These are phyloP conservation scores for Reticulitermes lucifugus DNA, from an alignment of 2,888 invertebrate genomes.

Conservation along the genomic window DNA sequence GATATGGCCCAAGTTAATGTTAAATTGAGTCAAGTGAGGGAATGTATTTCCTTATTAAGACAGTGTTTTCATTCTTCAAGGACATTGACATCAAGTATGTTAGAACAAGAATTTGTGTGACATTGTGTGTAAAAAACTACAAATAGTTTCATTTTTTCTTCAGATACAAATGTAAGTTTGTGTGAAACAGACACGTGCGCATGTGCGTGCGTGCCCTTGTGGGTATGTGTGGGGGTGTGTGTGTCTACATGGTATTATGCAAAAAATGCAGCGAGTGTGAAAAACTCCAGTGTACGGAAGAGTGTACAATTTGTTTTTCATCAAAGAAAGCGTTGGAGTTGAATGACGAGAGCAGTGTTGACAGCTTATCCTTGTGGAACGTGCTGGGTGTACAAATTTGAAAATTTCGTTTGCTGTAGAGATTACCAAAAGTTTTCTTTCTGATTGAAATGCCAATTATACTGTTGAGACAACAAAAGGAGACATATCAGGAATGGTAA, in stretches of 20 bases:
- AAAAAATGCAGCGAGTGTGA: neutral
- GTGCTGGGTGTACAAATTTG: conserved; percentile 24
- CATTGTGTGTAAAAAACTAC: neutral
- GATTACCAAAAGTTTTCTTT: neutral
- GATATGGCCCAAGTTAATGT: conserved; percentile 2
- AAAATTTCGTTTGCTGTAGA: neutral
- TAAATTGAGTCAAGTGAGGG: neutral
- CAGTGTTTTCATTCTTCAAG: conserved; percentile 16
- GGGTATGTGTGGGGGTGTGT: neutral
- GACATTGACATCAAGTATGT: conserved; percentile 10
- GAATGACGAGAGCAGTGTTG: neutral
- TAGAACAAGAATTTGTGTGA: neutral
- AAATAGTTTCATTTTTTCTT: neutral
- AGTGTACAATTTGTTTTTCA: neutral
- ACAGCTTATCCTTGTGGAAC: neutral
- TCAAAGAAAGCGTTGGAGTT: neutral
- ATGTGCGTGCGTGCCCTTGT: neutral
- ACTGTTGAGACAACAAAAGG: neutral
- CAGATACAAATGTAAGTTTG: neutral
- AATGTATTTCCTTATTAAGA: neutral
- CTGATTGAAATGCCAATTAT: neutral
- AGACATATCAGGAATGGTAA: conserved; percentile 35
- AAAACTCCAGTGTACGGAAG: neutral
- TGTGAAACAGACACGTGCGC: neutral
- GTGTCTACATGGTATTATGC: neutral